A percentile compares a stretch with the other conserved stretches of the same genome.
phyloP scores from a whole-genome alignment of 2,113 vertebrate species.

The Prochilodus magdalenae region DNA sequence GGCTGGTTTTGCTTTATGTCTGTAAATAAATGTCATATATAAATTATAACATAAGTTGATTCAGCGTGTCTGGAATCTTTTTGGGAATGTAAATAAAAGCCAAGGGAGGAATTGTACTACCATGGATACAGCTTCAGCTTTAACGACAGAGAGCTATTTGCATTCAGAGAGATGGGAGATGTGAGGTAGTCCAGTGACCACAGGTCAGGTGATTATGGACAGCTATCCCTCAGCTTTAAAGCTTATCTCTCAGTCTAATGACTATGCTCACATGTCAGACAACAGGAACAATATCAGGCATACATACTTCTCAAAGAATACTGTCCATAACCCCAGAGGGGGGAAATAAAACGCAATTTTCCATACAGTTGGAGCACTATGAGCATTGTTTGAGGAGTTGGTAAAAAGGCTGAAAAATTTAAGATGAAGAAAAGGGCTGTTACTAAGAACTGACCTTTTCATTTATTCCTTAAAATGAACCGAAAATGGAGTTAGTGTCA shows the following conservation, averaged over 20 bases:
- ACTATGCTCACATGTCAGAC: background rate
- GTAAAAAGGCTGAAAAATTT: too few relatives aligned
- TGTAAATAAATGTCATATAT: background rate
- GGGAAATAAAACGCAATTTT: background rate
- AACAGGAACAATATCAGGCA: background rate
- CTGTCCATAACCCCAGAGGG: background rate
- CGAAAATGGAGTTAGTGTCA: too few relatives aligned
- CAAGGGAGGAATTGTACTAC: background rate
- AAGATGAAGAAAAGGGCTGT: too few relatives aligned
- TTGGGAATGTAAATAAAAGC: background rate
- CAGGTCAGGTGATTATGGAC: conserved; percentile 10
- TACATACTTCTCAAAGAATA: background rate
- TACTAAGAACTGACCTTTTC: too few relatives aligned
- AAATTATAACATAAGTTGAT: too few relatives aligned
- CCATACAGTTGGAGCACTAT: too few relatives aligned
- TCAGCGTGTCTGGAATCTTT: too few relatives aligned
- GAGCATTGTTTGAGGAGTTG: too few relatives aligned
- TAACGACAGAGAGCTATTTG: background rate
- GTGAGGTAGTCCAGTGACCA: conserved; percentile 9
- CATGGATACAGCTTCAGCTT: background rate
- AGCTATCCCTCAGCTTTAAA: conserved; percentile 31
- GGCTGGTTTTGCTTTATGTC: background rate
- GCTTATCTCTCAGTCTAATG: background rate
- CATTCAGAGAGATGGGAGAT: conserved; percentile 11
- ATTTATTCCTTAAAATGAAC: too few relatives aligned